Conservation (phyloP, 2,888 invertebrate species). For the Alentia gelatinosa region DNA sequence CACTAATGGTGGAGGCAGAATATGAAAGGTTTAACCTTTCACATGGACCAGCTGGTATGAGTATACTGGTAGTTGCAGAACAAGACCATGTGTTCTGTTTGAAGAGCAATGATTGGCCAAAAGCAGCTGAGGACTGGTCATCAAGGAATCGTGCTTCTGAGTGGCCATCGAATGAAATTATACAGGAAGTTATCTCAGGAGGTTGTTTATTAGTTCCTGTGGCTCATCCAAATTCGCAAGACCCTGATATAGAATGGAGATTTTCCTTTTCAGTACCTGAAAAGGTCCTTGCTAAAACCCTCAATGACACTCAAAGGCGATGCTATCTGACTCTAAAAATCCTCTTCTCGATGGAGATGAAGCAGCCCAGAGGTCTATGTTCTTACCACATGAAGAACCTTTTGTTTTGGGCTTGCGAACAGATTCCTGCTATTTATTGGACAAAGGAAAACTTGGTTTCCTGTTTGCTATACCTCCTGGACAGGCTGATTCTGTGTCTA, state of each 20-base stretch:
- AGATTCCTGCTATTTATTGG: not conserved
- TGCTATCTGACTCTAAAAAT: not conserved
- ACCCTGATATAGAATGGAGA: not conserved
- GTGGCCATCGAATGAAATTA: not conserved
- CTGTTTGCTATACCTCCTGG: not conserved
- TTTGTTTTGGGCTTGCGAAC: conserved; percentile 4
- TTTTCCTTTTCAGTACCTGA: not conserved
- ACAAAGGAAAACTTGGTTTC: not conserved
- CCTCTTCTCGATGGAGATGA: not conserved
- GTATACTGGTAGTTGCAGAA: not conserved
- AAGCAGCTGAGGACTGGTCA: not conserved
- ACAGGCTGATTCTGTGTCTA: not conserved
- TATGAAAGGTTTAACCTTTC: not conserved
- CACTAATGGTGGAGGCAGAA: not conserved
- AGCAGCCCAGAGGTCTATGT: not conserved
- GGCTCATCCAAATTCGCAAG: not conserved
- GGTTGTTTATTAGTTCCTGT: not conserved
- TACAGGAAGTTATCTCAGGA: not conserved
- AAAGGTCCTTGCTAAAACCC: not conserved
- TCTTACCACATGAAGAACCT: not conserved
- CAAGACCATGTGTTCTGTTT: not conserved
- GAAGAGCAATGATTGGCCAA: not conserved
- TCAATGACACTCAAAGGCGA: not conserved
- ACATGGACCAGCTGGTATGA: not conserved
- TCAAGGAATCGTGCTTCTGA: not conserved